Evolutionary conservation across 2,113 vertebrate genomes (phyloP).

Genomic region (Tiliqua scincoides): DNA sequence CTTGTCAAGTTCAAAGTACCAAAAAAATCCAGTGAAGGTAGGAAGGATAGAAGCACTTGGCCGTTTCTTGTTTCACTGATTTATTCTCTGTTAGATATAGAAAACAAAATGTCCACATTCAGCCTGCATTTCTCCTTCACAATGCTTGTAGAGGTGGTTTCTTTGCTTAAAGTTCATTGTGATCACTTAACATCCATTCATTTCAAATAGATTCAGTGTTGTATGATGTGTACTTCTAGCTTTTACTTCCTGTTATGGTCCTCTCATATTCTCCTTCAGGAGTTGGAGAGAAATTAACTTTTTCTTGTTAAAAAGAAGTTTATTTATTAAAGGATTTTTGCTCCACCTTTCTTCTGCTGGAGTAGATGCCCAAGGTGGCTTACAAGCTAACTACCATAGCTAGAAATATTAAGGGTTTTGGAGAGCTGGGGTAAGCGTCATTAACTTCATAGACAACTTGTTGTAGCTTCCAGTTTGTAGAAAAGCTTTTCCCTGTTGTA

Average conservation of each 20-base stretch:
- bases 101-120: neutral
- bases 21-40: slow-evolving; percentile 95
- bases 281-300: neutral
- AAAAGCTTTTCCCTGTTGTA: neutral
- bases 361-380: too few relatives aligned
- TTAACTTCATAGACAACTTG: neutral
- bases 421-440: neutral
- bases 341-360: too few relatives aligned
- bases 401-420: neutral
- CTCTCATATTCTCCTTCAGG: neutral
- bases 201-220: neutral
- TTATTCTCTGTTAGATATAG: neutral
- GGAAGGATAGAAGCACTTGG: neutral
- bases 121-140: neutral
- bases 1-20: slow-evolving; percentile 97
- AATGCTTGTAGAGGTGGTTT: neutral
- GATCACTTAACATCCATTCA: neutral
- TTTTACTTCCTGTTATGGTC: neutral
- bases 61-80: neutral
- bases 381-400: too few relatives aligned
- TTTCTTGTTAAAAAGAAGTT: too few relatives aligned
- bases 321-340: too few relatives aligned
- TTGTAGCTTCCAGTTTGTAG: neutral
- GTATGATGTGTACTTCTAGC: neutral
- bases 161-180: neutral